Evolutionary conservation across 1,140 invertebrate species (phyloP).

Genomic region (Drosophila arawakana): DNA sequence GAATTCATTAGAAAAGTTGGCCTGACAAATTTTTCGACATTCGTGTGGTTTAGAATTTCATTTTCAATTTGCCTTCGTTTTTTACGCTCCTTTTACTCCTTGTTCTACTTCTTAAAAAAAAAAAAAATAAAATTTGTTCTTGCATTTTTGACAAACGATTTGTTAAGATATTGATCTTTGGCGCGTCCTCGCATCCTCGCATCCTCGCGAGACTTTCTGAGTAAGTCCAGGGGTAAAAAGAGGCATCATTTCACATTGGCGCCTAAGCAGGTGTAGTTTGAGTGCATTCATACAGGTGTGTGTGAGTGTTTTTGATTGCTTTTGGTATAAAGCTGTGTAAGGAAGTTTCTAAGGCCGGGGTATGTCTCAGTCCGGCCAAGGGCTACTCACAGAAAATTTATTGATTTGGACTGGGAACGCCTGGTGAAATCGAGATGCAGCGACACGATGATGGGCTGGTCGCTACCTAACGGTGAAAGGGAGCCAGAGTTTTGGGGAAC

Average conservation of each 20-base stretch:
- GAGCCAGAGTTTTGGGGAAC: too few relatives aligned
- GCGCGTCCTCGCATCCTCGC: slow-evolving; percentile 76
- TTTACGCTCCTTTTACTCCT: slow-evolving; percentile 9
- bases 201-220: slow-evolving; percentile 14
- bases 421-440: too few relatives aligned
- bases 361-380: too few relatives aligned
- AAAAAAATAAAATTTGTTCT: slow-evolving; percentile 27
- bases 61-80: slow-evolving; percentile 63
- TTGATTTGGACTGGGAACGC: too few relatives aligned
- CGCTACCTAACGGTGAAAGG: too few relatives aligned
- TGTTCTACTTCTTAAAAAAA: slow-evolving; percentile 6
- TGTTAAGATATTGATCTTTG: slow-evolving; percentile 81
- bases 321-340: slow-evolving; percentile 4
- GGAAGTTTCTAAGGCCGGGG: too few relatives aligned
- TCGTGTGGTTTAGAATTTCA: slow-evolving; percentile 80
- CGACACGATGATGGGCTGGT: too few relatives aligned
- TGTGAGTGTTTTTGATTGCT: slow-evolving; percentile 1
- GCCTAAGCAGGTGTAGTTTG: slow-evolving; percentile 61
- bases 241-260: slow-evolving; percentile 47
- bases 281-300: background rate
- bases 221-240: slow-evolving; percentile 39
- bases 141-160: slow-evolving; percentile 78
- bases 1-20: slow-evolving; percentile 67
- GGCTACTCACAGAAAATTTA: too few relatives aligned
- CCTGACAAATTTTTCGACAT: slow-evolving; percentile 74